Evolutionary conservation across 2,113 vertebrate species (phyloP), one percentile per base, ranked within the genome.

Genomic region (Dipodomys merriami): DNA sequence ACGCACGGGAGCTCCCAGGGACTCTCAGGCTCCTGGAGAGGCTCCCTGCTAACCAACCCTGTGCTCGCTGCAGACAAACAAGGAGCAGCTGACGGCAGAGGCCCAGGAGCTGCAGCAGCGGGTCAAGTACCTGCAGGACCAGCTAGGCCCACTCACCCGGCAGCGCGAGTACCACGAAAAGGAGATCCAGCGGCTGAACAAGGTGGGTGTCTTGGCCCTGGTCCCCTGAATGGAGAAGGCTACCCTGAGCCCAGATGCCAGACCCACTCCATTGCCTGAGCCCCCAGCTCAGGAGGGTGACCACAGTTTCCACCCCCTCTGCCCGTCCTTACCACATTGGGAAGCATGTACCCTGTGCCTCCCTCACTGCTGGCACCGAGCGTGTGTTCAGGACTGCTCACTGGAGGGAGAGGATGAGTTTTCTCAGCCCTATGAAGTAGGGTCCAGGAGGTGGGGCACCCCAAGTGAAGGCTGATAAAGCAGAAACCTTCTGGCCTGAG

Each of bases 121-220:
- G 97, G 97, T 99, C 94, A 98, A 98, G 73, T 98, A 99, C 96
- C 98, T 99, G 88, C 99, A 99, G 97, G 99, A 99, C 91, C 99
- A 99, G 96, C 98, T 99, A 97, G 97, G 98, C 65, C 99, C 99
- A 0, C 98, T 99, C 94, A 99, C 98, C 94, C 98, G 99, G 93
- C 99, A 99, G 97, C 98, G 99, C 27, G 99, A 99, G 68, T 99
- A 99, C 97, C 99, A 99, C 97, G 99, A 99, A 93, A 99, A 99
- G 94, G 99, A 99, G 98, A 99, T 99, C 96, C 98, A 99, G 92
- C 98, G 99, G 81, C 98, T 99, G 90, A 99, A 99, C 97, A 98
- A 99, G 98, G 99, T 99, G 74, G 9, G 97, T 0, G 0, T 4
- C 44, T 12, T 30, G 39, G 46, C 49, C 12, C 10, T 77, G 60